These are phyloP conservation scores for Muricea muricata DNA, from an alignment of 92 coral and sea anemone genomes.

Conservation along the genomic window DNA sequence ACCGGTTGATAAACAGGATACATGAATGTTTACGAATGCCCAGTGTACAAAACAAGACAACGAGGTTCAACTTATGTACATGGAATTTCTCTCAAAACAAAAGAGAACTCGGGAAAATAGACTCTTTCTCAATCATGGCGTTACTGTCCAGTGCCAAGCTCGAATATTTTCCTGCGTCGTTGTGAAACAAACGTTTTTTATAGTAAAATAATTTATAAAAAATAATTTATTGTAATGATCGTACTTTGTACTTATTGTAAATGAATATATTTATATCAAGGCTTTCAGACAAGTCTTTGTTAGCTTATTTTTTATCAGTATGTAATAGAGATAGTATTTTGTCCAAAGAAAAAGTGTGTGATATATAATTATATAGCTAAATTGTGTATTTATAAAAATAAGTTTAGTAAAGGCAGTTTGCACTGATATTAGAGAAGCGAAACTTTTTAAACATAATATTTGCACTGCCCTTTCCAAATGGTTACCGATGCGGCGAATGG, in stretches of 20 bases:
- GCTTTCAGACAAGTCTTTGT: not conserved
- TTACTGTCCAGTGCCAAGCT: constrained; percentile 69
- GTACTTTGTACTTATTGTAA: not conserved
- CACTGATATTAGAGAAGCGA: too few species aligned
- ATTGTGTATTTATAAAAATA: constrained; percentile 29
- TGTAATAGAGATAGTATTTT: not conserved
- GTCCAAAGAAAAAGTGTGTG: not conserved
- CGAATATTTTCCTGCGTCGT: not conserved
- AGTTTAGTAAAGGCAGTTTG: not conserved
- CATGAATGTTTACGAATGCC: constrained; percentile 98
- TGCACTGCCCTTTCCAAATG: too few species aligned
- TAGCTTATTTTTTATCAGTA: not conserved
- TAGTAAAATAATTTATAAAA: not conserved
- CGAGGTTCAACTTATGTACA: constrained; percentile 98
- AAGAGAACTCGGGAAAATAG: constrained; percentile 97
- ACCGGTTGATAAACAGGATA: constrained; percentile 98
- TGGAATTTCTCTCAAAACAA: constrained; percentile 98
- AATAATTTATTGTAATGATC: not conserved
- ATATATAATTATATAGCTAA: constrained; percentile 18
- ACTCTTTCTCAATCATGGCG: constrained; percentile 96
- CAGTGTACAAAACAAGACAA: constrained; percentile 98
- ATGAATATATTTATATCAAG: not conserved
- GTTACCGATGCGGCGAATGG: too few species aligned
- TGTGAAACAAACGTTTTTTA: not conserved
- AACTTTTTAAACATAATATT: too few species aligned